Percentiles rank a stretch among this genome's conserved stretches.
Conservation (phyloP, 2,888 invertebrate species). For the Melitaea athalia region DNA sequence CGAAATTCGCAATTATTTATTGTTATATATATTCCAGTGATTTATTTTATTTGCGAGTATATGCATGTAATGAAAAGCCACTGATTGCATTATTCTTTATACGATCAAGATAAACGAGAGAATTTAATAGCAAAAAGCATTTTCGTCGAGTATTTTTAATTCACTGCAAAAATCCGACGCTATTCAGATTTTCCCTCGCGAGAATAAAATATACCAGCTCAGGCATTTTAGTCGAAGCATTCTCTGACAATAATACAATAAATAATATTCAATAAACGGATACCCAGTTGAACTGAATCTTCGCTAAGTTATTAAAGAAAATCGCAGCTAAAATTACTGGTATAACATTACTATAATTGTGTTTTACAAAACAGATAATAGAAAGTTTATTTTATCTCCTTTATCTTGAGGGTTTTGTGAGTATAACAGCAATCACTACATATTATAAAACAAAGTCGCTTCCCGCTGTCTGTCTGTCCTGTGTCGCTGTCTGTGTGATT, state of each 20-base stretch:
- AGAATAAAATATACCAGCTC: slow-evolving; percentile 1
- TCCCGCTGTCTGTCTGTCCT: no score
- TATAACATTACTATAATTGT: no score
- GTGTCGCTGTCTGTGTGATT: no score
- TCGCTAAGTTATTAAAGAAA: not conserved
- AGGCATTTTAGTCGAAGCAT: not conserved
- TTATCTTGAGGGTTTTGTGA: no score
- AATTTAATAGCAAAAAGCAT: slow-evolving; percentile 13
- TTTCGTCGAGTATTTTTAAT: slow-evolving; percentile 8
- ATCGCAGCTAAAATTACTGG: not conserved
- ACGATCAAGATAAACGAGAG: slow-evolving; percentile 6
- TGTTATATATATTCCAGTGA: not conserved
- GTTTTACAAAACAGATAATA: no score
- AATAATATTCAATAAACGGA: slow-evolving; percentile 18
- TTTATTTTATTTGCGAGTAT: not conserved
- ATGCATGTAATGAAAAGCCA: not conserved
- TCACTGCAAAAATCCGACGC: slow-evolving; percentile 9
- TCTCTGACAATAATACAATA: slow-evolving; percentile 9
- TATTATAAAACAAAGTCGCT: no score
- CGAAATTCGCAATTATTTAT: no score
- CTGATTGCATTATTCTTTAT: not conserved
- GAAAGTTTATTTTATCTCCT: no score
- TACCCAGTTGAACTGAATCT: not conserved
- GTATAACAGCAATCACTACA: no score
- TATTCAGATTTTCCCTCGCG: slow-evolving; percentile 4